Evolutionary conservation across 2,888 invertebrate species (phyloP), one percentile per base, ranked within the genome.

Genomic region (Erpobdella octoculata): DNA sequence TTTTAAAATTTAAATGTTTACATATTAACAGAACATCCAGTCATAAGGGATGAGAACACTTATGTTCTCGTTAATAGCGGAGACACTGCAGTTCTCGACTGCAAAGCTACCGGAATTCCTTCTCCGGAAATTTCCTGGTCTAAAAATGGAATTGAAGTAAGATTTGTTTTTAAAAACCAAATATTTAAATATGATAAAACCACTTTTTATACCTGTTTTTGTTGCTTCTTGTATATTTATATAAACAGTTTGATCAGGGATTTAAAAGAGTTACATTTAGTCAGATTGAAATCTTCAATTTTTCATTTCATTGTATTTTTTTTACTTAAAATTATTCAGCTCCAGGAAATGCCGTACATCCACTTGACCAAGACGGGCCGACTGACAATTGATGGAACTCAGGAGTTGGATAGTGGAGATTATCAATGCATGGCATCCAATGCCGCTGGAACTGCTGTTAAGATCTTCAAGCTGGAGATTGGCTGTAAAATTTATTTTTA

Each of bases 381-480:
- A 33, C 75, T 83, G 71, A 76, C 78, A 62, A 74, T 82, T 6
- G 87, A 53, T 77, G 86, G 15, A 87, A 88, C 79, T 78, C 81
- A 77, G 85, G 85, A 72, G 77, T 80, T 53, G 87, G 65, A 68
- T 70, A 71, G 79, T 77, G 72, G 76, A 74, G 69, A 59, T 21
- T 78, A 76, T 65, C 85, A 86, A 0, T 83, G 82, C 75, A 72
- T 78, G 15, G 83, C 81, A 5, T 74, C 75, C 8, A 83, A 82
- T 72, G 77, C 77, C 21, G 82, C 82, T 37, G 83, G 83, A 4
- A 76, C 77, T n/a, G 76, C 73, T 1, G 74, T 77, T 3, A 84
- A 86, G 0, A 82, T 83, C 0, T 85, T 88, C 66, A 78, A 81
- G n/a, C 78, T 89, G 0, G 80, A 81, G 18, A 87, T 89, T 0